Base-by-base conservation (phyloP, 2,113 vertebrate genomes). In the Eretmochelys imbricata region DNA sequence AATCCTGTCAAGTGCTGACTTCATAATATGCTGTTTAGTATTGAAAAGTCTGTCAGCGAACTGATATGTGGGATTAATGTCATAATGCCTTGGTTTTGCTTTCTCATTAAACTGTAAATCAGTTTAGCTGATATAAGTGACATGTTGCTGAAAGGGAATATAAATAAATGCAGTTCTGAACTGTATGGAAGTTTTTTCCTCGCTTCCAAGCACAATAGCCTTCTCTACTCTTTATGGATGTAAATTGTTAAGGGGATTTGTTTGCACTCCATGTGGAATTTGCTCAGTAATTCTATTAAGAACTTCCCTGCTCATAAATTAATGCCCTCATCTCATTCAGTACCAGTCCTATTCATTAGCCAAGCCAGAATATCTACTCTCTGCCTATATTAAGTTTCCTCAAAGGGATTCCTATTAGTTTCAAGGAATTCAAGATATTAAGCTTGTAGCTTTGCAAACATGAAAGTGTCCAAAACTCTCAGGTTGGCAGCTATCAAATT, bases 221-320 rank as follows among this genome's bases (percentile, higher is more conserved):
- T 93, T 88, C 65, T 72, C 55, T 88, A 49, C 81, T 82, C 82
- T 94, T 95, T 80, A 54, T 72, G 82, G 82, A 85, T 57, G 87
- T 81, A 93, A 95, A 95, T 27, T 89, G 55, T 85, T 88, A 79
- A 92, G n/a, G 55, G 57, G n/a, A 95, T 85, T 62, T 85, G 29
- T 87, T 82, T 48, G 48, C 17, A 4, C 76, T 94, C 96, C 82
- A 82, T 2, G 53, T 82, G 85, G 89, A 97, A 96, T 96, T 97
- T 85, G 89, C 79, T 90, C 78, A 83, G 76, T 97, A 96, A 97
- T 96, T 97, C 94, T 96, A 92, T 96, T 97, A 98, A 95, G 62
- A 87, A 49, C 72, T 96, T 95, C 85, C 91, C 87, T 57, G 54
- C 75, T 89, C 49, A 92, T 87, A 93, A 97, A 97, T 96, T 85